These are phyloP conservation scores for Aphaenogaster rudis DNA, from an alignment of 1,140 invertebrate genomes.

Conservation along the genomic window DNA sequence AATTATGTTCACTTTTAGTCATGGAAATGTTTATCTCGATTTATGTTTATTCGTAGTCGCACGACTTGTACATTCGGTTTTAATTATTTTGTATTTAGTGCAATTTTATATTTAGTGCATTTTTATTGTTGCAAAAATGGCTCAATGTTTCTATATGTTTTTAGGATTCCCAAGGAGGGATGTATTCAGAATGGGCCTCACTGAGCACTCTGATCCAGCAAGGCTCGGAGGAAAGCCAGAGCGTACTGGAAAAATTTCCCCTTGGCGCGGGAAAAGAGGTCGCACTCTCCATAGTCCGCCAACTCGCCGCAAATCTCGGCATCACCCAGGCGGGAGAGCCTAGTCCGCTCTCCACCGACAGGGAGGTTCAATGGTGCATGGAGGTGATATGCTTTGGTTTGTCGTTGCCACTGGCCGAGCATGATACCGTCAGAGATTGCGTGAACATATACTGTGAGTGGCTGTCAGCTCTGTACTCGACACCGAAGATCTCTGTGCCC, in stretches of 20 bases:
- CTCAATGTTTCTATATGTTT: not conserved
- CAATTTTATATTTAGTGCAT: not conserved
- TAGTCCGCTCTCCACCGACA: slow-evolving; percentile 91
- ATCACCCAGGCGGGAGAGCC: slow-evolving; percentile 92
- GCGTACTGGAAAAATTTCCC: slow-evolving; percentile 95
- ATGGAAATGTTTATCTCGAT: not conserved
- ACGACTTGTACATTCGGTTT: not conserved
- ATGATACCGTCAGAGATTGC: slow-evolving; percentile 98
- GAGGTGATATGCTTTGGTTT: slow-evolving; percentile 97
- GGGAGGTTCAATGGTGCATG: slow-evolving; percentile 97
- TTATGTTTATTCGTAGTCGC: not conserved
- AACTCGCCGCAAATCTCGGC: slow-evolving; percentile 92
- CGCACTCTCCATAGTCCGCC: slow-evolving; percentile 93
- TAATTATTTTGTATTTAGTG: slow-evolving; percentile 34
- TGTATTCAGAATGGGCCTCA: slow-evolving; percentile 96
- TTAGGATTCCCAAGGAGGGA: slow-evolving; percentile 88
- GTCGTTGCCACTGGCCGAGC: slow-evolving; percentile 95
- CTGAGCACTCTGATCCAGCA: slow-evolving; percentile 90
- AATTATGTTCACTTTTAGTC: not conserved
- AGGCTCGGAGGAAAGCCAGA: slow-evolving; percentile 90
- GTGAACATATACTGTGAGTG: slow-evolving; percentile 99
- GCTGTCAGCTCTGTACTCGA: slow-evolving; percentile 94
- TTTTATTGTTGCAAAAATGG: not conserved
- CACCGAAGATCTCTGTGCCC: slow-evolving; percentile 94
- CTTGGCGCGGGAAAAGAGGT: slow-evolving; percentile 93